phyloP scores from a whole-genome alignment of 2,113 vertebrate genomes.

The Miniopterus natalensis region DNA sequence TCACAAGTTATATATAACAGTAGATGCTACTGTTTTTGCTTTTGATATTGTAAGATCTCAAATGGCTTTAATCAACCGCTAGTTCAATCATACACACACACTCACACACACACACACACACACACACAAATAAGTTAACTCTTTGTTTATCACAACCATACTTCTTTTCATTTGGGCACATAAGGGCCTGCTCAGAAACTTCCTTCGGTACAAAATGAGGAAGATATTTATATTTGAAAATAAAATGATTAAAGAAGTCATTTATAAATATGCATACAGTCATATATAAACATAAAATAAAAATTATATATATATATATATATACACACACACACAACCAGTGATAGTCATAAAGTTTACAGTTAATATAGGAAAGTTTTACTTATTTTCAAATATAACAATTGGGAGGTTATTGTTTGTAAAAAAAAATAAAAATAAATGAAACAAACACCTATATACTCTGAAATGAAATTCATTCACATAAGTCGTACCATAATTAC shows the following conservation, averaged over 20 bases:
- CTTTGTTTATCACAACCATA: not conserved
- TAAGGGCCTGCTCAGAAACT: not conserved
- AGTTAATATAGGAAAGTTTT: not conserved
- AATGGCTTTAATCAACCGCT: not conserved
- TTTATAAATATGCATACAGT: not conserved
- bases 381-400: not conserved
- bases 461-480: not conserved
- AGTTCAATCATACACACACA: not conserved
- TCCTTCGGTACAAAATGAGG: not conserved
- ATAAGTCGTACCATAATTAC: not conserved
- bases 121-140: not conserved
- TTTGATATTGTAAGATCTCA: not conserved
- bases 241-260: not conserved
- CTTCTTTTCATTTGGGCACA: not conserved
- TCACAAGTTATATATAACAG: not conserved
- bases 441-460: not conserved
- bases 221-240: not conserved
- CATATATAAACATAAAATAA: slow-evolving; percentile 4
- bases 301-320: not conserved
- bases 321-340: not conserved
- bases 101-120: no score
- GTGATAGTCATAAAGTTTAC: not conserved
- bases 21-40: not conserved
- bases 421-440: not conserved
- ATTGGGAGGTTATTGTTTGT: not conserved